phyloP scores from a whole-genome alignment of 2,888 invertebrate genomes.

The Pterostichus niger region DNA sequence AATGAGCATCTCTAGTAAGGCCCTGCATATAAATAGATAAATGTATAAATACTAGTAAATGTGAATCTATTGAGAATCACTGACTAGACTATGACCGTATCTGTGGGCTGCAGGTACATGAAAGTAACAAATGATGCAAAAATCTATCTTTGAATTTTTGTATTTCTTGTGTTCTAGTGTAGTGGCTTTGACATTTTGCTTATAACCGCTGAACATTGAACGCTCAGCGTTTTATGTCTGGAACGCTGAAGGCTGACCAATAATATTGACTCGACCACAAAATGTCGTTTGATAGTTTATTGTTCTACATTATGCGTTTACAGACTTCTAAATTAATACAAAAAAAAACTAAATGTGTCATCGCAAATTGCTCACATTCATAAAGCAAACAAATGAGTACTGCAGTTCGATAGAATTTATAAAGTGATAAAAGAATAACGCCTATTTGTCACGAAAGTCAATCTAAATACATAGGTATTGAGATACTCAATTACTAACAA shows the following conservation, averaged over 20 bases:
- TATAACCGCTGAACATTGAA: constrained; percentile 13
- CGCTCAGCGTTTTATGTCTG: neutral
- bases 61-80: too few relatives aligned
- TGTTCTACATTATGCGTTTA: constrained; percentile 17
- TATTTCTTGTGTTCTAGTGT: constrained; percentile 46
- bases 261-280: constrained; percentile 14
- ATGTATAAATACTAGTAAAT: too few relatives aligned
- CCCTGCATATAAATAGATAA: too few relatives aligned
- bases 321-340: constrained; percentile 1
- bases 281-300: constrained; percentile 18
- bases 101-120: constrained; percentile 46
- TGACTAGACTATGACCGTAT: neutral
- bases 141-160: constrained; percentile 45
- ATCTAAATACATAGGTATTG: too few relatives aligned
- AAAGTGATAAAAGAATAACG: neutral
- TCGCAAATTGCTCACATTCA: neutral
- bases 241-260: constrained; percentile 19
- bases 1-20: too few relatives aligned
- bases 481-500: too few relatives aligned
- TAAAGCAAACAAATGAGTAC: neutral
- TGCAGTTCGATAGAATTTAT: neutral
- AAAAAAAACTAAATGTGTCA: constrained; percentile 1
- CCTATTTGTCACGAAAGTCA: neutral
- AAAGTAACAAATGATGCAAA: constrained; percentile 53
- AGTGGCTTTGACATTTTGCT: constrained; percentile 44